Evolutionary conservation across 2,113 vertebrate species (phyloP), one percentile per base, ranked within the genome.

Genomic region (Salvelinus namaycush): DNA sequence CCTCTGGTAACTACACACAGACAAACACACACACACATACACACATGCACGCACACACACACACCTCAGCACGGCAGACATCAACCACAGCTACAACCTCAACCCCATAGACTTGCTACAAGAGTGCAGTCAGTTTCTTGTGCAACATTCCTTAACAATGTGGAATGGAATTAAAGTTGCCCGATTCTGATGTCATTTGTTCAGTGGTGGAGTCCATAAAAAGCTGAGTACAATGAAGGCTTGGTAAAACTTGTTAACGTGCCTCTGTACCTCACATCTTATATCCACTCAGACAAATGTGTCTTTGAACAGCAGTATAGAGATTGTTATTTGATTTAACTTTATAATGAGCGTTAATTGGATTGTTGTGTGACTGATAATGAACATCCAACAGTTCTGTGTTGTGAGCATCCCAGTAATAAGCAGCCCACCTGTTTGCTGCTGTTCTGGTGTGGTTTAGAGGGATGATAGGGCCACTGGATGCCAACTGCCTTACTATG

Each of bases 1-100:
- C 94, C 95, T 20, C 92, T 85, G 95, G 97, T 98, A 93, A 80
- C 70, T 18, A 27, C 18, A 7, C 78, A 62, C 34, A 89, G 79
- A 81, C 18, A 44, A 12, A 48, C 12, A 54, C 14, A 54, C 51
- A 54, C 49, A 12, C 13, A 18, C 11, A 18, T 0, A 18, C 2
- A 44, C 9, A 44, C 39, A 34, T 7, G 6, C 6, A 34, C 0
- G 1, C 34, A 34, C 34, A 34, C 66, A 31, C 66, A 6, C 2
- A 44, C 39, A 44, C 39, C 39, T 44, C 39, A 44, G 39, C 8
- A 44, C 39, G 8, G 39, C 9, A 44, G 9, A 44, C 39, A 44
- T 9, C 26, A 26, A 68, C 27, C 27, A 7, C 18, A 4, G 4
- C 26, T 26, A 68, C 66, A 68, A 18, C 12, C 18, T 31, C 8